Percentiles rank a stretch among this genome's conserved stretches.
These are phyloP conservation scores for Myotis daubentonii DNA, from an alignment of 2,797 vertebrate species.

Conservation along the genomic window DNA sequence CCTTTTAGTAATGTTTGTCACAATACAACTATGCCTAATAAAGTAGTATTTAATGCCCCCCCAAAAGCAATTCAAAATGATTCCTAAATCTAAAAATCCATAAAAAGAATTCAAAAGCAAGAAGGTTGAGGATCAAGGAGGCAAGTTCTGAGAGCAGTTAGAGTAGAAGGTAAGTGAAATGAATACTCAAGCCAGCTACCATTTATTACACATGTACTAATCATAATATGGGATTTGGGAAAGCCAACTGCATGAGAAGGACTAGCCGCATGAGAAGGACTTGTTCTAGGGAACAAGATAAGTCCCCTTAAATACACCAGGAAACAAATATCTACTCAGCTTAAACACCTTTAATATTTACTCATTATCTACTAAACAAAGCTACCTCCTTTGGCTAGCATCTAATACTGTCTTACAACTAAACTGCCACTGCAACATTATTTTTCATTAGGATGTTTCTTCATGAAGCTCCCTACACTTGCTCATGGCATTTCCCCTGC, in stretches of 20 bases:
- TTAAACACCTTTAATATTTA: not conserved
- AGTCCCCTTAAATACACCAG: not conserved
- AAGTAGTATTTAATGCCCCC: not conserved
- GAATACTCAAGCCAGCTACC: not conserved
- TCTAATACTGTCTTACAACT: not conserved
- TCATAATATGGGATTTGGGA: not conserved
- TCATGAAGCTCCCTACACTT: not conserved
- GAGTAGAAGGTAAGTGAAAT: not conserved
- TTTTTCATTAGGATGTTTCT: not conserved
- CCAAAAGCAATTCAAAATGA: not conserved
- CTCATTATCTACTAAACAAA: not conserved
- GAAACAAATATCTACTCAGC: not conserved
- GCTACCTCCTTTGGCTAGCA: not conserved
- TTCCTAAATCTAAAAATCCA: not conserved
- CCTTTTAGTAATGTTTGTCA: not conserved
- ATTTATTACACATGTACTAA: not conserved
- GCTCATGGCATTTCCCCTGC: not conserved
- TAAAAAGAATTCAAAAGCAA: conserved; percentile 33
- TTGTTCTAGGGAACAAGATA: not conserved
- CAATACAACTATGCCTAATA: not conserved
- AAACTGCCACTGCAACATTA: not conserved
- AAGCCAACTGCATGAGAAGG: not conserved
- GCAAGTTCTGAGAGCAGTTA: not conserved
- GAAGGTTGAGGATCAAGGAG: not conserved
- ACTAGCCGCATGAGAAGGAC: not conserved